A percentile compares a stretch with the other conserved stretches of the same genome.
Evolutionary conservation across 1,140 invertebrate genomes (phyloP).

Genomic region (Platorchestia sp.): DNA sequence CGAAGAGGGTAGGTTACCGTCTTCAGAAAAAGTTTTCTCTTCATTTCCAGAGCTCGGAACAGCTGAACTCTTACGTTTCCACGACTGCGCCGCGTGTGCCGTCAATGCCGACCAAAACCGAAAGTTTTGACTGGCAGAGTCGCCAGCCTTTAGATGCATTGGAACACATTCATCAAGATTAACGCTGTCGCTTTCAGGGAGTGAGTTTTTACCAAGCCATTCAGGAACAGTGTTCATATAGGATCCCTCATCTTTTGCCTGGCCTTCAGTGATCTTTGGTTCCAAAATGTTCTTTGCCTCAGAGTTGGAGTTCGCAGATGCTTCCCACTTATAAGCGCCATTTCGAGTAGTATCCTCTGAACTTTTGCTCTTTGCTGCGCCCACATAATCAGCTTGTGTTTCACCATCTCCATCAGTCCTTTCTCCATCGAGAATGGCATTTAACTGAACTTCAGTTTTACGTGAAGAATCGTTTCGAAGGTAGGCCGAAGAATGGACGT

Average conservation of each 20-base stretch:
- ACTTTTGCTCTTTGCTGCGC: not conserved
- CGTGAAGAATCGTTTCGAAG: not conserved
- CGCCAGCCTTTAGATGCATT: not conserved
- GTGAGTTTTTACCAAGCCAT: not conserved
- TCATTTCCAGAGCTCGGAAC: not conserved
- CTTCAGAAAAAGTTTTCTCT: not conserved
- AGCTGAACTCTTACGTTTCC: constrained; percentile 18
- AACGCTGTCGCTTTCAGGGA: not conserved
- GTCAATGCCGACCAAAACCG: constrained; percentile 5
- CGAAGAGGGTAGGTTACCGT: not conserved
- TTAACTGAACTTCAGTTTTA: not conserved
- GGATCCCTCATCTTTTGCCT: not conserved
- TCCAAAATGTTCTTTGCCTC: not conserved
- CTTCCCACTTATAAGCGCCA: not conserved
- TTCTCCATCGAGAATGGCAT: not conserved
- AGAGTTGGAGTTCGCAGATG: not conserved
- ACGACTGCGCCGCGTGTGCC: constrained; percentile 9
- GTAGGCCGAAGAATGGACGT: not conserved
- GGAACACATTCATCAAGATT: not conserved
- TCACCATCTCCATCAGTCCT: not conserved
- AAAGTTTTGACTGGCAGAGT: not conserved
- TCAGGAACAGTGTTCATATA: not conserved
- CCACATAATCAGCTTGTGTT: not conserved
- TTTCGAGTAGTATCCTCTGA: not conserved
- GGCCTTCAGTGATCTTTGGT: not conserved